A percentile compares a stretch with the other conserved stretches of the same genome.
These are phyloP conservation scores for Papilio xuthus DNA, from an alignment of 1,140 invertebrate genomes.

Conservation along the genomic window DNA sequence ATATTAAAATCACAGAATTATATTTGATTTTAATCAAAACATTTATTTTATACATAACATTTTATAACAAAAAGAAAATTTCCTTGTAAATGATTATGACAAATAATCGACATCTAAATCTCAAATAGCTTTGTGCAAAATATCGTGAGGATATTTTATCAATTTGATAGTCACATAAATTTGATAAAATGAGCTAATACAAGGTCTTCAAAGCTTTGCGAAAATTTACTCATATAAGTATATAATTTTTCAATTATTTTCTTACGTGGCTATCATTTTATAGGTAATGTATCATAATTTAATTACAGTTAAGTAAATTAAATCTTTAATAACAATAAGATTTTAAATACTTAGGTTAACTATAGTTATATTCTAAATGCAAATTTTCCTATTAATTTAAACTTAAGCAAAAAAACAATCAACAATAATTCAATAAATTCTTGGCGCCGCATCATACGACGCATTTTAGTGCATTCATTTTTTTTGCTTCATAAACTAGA, in stretches of 20 bases:
- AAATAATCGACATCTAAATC: conserved; percentile 1
- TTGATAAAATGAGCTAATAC: neutral
- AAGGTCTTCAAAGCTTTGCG: neutral
- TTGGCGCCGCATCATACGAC: conserved; percentile 24
- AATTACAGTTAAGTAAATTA: neutral
- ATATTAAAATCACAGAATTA: too few species aligned
- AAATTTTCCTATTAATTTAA: conserved; percentile 28
- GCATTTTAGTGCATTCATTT: neutral
- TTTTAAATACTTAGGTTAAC: neutral
- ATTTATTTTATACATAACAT: too few species aligned
- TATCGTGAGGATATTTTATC: neutral
- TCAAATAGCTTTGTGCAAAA: neutral
- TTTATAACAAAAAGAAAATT: neutral
- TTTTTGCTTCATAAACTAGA: neutral
- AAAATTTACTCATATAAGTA: neutral
- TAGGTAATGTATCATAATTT: neutral
- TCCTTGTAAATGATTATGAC: conserved; percentile 7
- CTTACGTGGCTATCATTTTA: neutral
- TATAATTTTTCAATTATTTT: neutral
- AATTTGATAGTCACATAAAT: neutral
- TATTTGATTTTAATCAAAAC: neutral
- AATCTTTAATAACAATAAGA: neutral
- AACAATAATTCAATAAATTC: conserved; percentile 36
- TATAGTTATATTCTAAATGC: conserved; percentile 24
- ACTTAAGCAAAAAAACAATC: conserved; percentile 35